phyloP scores from a whole-genome alignment of 2,113 vertebrate genomes.

The Casuarius casuarius region DNA sequence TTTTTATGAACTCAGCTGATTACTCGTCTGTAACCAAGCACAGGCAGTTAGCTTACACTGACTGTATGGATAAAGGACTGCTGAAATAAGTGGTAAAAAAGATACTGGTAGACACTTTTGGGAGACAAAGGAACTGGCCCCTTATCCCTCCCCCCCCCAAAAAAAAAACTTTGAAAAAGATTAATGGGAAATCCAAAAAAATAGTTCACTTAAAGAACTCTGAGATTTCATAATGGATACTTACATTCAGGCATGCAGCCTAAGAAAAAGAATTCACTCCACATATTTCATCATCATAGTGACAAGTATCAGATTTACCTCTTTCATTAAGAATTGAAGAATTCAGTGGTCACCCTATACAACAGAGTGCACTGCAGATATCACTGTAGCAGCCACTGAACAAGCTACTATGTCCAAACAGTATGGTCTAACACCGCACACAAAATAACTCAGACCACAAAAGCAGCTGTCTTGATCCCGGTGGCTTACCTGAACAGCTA shows the following conservation, averaged over 20 bases:
- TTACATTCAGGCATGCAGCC: not conserved
- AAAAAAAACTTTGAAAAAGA: not conserved
- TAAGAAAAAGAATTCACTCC: not conserved
- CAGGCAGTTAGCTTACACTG: not conserved
- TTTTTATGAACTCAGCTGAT: not conserved
- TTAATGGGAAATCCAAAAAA: not conserved
- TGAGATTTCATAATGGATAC: not conserved
- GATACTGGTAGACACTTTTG: too few relatives aligned
- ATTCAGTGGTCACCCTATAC: too few relatives aligned
- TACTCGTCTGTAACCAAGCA: not conserved
- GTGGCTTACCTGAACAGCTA: not conserved
- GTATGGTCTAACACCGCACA: not conserved
- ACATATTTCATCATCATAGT: not conserved
- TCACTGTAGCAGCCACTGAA: not conserved
- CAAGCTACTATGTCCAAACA: not conserved
- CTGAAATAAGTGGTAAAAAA: not conserved
- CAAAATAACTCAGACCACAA: not conserved
- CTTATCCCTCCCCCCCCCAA: too few relatives aligned
- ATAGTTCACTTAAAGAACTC: not conserved
- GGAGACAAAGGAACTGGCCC: too few relatives aligned
- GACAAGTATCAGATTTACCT: not conserved
- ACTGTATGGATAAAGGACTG: not conserved
- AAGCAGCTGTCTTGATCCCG: not conserved
- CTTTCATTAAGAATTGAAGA: not conserved
- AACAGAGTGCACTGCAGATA: not conserved